Evolutionary conservation across 2,888 invertebrate genomes (phyloP).

Genomic region (Imbricaverruca yamaguchii): DNA sequence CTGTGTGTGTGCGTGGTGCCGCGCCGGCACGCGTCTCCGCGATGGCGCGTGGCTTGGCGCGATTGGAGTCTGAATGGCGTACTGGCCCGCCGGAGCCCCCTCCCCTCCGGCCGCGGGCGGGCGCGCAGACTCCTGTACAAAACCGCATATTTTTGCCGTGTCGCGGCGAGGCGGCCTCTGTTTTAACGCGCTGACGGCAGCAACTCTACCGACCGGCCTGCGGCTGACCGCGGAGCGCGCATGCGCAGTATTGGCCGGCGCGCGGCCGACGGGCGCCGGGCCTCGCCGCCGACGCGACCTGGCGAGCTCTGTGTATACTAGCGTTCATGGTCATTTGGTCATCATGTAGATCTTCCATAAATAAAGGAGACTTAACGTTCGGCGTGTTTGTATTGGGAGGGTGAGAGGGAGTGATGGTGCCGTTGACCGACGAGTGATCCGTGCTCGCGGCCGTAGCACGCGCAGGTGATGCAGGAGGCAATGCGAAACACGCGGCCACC

Average conservation of each 20-base stretch:
- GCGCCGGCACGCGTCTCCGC: too few relatives aligned
- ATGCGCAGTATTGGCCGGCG: neutral
- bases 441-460: neutral
- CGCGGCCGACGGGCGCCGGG: neutral
- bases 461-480: too few relatives aligned
- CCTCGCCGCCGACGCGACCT: neutral
- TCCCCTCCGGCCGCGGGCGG: neutral
- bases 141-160: conserved; percentile 17
- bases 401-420: neutral
- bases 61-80: too few relatives aligned
- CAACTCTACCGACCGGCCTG: neutral
- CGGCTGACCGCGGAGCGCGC: neutral
- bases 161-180: neutral
- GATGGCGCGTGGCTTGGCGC: neutral
- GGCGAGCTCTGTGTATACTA: neutral
- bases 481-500: too few relatives aligned
- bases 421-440: neutral
- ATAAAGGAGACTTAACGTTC: conserved; percentile 20
- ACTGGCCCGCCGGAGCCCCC: too few relatives aligned
- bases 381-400: neutral
- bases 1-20: conserved; percentile 10
- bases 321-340: conserved; percentile 20
- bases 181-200: neutral
- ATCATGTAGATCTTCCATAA: conserved; percentile 22
- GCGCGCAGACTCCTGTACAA: conserved; percentile 10